Percentiles rank a stretch among this genome's conserved stretches.
Evolutionary conservation across 2,888 invertebrate genomes (phyloP).

Genomic region (Oligia strigilis): DNA sequence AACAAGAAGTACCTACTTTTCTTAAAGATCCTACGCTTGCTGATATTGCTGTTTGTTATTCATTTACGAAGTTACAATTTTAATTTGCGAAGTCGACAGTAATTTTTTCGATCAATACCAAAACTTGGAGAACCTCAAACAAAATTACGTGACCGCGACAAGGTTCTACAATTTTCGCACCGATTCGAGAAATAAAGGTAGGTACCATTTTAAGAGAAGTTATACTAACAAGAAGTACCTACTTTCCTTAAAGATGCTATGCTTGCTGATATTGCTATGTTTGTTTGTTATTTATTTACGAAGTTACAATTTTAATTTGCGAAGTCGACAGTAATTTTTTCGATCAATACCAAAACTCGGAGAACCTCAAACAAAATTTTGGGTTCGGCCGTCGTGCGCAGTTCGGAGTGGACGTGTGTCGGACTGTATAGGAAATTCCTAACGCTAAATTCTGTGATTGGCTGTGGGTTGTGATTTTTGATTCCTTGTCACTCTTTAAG

Average conservation of each 20-base stretch:
- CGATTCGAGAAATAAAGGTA: constrained; percentile 72
- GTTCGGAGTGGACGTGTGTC: no score
- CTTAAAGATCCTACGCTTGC: neutral
- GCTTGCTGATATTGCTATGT: neutral
- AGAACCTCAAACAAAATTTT: constrained; percentile 56
- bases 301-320: constrained; percentile 17
- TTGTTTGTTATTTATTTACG: neutral
- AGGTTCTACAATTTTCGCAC: constrained; percentile 70
- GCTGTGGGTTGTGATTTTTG: no score
- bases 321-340: constrained; percentile 8
- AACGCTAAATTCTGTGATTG: no score
- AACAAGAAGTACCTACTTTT: no score
- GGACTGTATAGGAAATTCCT: no score
- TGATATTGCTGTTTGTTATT: neutral
- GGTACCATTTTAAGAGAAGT: neutral
- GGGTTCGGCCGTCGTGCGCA: no score
- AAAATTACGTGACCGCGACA: constrained; percentile 60
- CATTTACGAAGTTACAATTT: neutral
- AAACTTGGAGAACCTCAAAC: constrained; percentile 41
- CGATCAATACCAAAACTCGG: constrained; percentile 44
- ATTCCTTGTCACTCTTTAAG: no score
- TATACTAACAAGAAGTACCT: neutral
- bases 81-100: constrained; percentile 19
- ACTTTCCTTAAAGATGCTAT: neutral
- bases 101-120: constrained; percentile 40